Base-by-base conservation (phyloP, 1,140 invertebrate species). In the Penaeus chinensis region DNA sequence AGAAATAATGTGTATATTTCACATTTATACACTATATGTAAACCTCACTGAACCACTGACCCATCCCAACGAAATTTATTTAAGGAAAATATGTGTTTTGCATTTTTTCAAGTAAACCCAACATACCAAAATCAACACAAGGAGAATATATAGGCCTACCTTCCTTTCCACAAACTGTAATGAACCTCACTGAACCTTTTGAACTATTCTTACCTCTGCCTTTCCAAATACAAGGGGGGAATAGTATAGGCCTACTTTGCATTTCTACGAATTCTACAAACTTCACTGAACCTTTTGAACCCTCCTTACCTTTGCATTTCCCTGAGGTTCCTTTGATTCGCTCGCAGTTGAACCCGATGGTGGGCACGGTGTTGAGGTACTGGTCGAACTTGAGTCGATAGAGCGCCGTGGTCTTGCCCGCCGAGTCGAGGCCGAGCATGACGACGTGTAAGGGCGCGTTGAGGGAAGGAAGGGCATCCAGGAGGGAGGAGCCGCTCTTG, bases 261-360 rank as follows among this genome's bases (percentile, higher is more conserved):
- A 42, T 42, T 42, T 2, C 24, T 37, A 76, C 71, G 13, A 24
- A 76, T 22, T 42, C 32, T 24, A 71, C 8, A 7, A 71, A 42
- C 0, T 4, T 5, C 0, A 74, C 0, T 32, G n/a, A 24, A 18
- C 20, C 0, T 3, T 22, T 19, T 18, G 19, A 8, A 63, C 11
- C 3, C 8, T 19, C 13, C 86, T 94, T 91, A 94, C 95, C 93
- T 94, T 94, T 42, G 93, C 93, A 87, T 89, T 93, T 93, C 16
- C 94, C 94, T 24, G 92, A 91, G n/a, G 92, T 92, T 24, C 93
- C 94, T 91, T 93, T 95, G 85, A 99, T 96, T 93, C 98, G 98
- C 93, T 99, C 98, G 92, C 98, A 99, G 93, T 99, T 99, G 93
- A 99, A 99, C 82, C 98, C 98, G 90, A 99, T 98, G 7, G 98